Evolutionary conservation across 2,888 invertebrate genomes (phyloP).

Genomic region (Lasioglossum oenotherae): DNA sequence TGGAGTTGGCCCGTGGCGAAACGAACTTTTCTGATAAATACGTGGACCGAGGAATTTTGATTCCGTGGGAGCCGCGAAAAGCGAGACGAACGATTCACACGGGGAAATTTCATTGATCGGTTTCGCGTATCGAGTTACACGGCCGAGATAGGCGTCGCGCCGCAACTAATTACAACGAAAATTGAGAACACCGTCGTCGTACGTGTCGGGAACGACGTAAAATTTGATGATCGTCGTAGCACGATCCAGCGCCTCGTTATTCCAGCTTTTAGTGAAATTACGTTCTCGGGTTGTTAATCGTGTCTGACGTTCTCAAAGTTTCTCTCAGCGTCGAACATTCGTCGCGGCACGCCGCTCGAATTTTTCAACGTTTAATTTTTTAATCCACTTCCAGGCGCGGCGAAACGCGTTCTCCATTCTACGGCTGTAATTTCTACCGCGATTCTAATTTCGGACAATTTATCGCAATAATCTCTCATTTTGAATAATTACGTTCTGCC

Average conservation of each 20-base stretch:
- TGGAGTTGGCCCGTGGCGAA: not conserved
- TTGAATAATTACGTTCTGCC: not conserved
- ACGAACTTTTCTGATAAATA: not conserved
- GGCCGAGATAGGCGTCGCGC: constrained; percentile 29
- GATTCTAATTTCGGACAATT: constrained; percentile 2
- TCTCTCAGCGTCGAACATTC: constrained; percentile 25
- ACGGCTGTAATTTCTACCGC: not conserved
- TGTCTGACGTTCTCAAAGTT: constrained; percentile 51
- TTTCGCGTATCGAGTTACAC: constrained; percentile 50
- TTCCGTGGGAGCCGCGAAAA: constrained; percentile 18
- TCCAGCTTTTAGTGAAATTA: constrained; percentile 70
- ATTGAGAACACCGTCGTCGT: constrained; percentile 59
- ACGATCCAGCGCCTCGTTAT: constrained; percentile 48
- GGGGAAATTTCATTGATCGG: constrained; percentile 56
- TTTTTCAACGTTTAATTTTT: constrained; percentile 26
- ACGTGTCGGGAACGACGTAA: constrained; percentile 47
- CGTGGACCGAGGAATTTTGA: not conserved
- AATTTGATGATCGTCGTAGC: constrained; percentile 61
- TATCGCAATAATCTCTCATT: not conserved
- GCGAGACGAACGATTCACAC: constrained; percentile 42
- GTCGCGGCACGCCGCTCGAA: constrained; percentile 23
- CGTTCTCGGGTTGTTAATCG: constrained; percentile 61
- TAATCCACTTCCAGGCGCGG: not conserved
- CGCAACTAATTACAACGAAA: constrained; percentile 66
- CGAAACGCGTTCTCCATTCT: not conserved